These are phyloP conservation scores for Congeria kusceri DNA, from an alignment of 2,888 invertebrate genomes.

Conservation along the genomic window DNA sequence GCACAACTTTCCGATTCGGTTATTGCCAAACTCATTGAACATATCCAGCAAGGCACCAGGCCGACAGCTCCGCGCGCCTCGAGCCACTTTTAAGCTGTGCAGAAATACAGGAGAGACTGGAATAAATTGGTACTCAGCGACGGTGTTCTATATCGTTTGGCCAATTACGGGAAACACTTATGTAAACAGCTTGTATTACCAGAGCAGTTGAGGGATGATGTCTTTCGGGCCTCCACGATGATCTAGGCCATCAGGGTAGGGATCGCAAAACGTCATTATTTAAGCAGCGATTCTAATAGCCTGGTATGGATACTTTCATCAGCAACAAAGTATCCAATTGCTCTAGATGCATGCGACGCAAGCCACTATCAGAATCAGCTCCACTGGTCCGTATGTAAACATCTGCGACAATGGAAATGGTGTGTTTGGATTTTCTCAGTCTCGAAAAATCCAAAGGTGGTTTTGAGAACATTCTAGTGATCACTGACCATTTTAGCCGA, in stretches of 20 bases:
- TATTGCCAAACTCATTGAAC: slow-evolving; percentile 2
- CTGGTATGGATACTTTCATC: slow-evolving; percentile 13
- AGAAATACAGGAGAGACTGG: slow-evolving; percentile 2
- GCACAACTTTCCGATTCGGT: slow-evolving; percentile 6
- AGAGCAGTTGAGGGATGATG: background rate
- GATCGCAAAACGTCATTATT: slow-evolving; percentile 7
- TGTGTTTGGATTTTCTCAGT: slow-evolving; percentile 6
- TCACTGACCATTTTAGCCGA: slow-evolving; percentile 11
- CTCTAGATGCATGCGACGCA: slow-evolving; percentile 5
- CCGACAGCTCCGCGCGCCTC: slow-evolving; percentile 4
- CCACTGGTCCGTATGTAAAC: slow-evolving; percentile 5
- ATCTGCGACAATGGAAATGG: slow-evolving; percentile 12
- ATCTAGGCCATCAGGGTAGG: slow-evolving; percentile 13
- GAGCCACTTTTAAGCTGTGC: background rate
- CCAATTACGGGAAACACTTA: background rate
- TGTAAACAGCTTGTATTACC: slow-evolving; percentile 1
- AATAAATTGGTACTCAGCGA: slow-evolving; percentile 4
- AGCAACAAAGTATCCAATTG: background rate
- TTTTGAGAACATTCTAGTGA: slow-evolving; percentile 4
- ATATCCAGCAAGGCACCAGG: slow-evolving; percentile 7
- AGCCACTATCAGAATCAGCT: background rate
- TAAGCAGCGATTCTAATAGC: background rate
- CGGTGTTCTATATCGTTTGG: background rate
- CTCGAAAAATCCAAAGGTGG: slow-evolving; percentile 9
- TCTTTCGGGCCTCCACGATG: slow-evolving; percentile 13